Conservation (phyloP, 2,797 vertebrate species). For the Ambastaia sidthimunki region DNA sequence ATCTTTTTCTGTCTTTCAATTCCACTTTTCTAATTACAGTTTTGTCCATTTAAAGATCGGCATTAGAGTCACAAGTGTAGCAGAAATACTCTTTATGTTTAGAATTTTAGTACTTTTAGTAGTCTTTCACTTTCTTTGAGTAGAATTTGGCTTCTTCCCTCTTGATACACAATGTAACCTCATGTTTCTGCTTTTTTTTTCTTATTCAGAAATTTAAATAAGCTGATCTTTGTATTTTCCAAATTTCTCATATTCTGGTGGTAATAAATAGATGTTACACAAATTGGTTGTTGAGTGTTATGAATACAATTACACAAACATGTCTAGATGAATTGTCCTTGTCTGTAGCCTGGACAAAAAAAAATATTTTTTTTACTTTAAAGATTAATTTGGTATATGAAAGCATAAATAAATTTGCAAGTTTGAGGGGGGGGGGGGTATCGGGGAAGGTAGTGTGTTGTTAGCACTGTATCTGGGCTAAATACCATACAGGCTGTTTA, state of each 20-base stretch:
- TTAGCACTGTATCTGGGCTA: no score
- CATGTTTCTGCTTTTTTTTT: constrained; percentile 80
- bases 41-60: constrained; percentile 51
- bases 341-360: neutral
- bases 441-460: no score
- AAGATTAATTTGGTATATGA: no score
- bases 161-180: constrained; percentile 79
- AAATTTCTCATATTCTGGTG: constrained; percentile 85
- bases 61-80: constrained; percentile 62
- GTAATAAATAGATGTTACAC: constrained; percentile 85
- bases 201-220: constrained; percentile 82
- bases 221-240: constrained; percentile 86
- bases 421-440: no score
- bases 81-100: constrained; percentile 66
- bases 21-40: constrained; percentile 2
- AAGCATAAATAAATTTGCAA: no score
- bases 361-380: no score
- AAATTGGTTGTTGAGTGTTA: constrained; percentile 54
- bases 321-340: neutral
- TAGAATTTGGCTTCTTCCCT: constrained; percentile 68
- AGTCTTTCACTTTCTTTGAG: constrained; percentile 62
- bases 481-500: neutral
- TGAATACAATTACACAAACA: neutral
- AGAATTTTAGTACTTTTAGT: constrained; percentile 55
- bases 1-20: constrained; percentile 47